Conservation (phyloP, 53 echinoderm and acorn worm species). For the Luidia sarsii region DNA sequence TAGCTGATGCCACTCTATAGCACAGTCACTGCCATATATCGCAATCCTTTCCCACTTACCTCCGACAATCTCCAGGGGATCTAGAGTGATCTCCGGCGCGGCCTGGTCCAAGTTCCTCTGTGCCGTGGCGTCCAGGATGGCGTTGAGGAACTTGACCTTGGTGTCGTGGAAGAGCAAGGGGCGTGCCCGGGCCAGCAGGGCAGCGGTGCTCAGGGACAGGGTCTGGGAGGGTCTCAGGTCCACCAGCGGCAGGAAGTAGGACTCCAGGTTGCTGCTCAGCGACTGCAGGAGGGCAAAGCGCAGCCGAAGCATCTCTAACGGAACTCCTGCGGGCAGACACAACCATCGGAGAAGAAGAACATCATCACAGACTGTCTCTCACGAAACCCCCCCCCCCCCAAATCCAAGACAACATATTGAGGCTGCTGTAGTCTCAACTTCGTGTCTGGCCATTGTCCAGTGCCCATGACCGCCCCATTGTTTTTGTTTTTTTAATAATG, state of each 20-base stretch:
- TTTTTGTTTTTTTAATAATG: no score
- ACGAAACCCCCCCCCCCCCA: no score
- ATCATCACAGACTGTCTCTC: no score
- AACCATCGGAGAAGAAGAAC: no score
- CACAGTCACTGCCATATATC: no score
- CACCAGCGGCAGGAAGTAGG: constrained; percentile 78
- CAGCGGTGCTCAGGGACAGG: constrained; percentile 74
- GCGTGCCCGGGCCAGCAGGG: constrained; percentile 70
- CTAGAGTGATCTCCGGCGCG: constrained; percentile 80
- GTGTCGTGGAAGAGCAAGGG: constrained; percentile 80
- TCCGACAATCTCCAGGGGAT: constrained; percentile 80
- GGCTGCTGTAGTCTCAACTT: no score
- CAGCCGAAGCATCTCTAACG: constrained; percentile 68
- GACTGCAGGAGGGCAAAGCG: constrained; percentile 85
- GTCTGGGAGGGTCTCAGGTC: constrained; percentile 84
- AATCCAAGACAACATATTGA: no score
- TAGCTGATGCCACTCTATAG: no score
- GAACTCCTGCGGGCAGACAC: constrained; percentile 46
- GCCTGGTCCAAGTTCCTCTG: constrained; percentile 84
- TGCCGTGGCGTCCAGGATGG: constrained; percentile 77
- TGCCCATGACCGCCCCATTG: no score
- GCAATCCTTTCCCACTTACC: no score
- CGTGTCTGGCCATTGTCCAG: no score
- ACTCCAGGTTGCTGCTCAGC: constrained; percentile 76
- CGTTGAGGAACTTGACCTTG: constrained; percentile 81